Percentiles rank a stretch among this genome's conserved stretches.
Evolutionary conservation across 1,140 invertebrate genomes (phyloP).

Genomic region (Gryllus bimaculatus): DNA sequence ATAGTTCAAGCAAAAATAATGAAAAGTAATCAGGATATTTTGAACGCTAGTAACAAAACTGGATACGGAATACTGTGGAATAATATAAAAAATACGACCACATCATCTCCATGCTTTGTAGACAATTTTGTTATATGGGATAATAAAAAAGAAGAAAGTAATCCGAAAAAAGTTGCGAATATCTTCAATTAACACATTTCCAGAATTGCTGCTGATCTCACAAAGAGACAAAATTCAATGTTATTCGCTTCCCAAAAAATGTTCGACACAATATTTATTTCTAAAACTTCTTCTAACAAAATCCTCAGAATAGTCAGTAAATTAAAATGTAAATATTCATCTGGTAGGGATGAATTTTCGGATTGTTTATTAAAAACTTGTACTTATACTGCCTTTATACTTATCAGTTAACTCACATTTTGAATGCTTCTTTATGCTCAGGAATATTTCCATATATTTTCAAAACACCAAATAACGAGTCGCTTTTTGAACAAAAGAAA

Average conservation of each 20-base stretch:
- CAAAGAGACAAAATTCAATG: neutral
- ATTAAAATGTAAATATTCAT: neutral
- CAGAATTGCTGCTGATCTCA: neutral
- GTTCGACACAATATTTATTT: too few relatives aligned
- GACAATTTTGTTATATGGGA: too few relatives aligned
- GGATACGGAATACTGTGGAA: too few relatives aligned
- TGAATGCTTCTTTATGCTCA: neutral
- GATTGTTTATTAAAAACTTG: neutral
- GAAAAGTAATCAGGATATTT: too few relatives aligned
- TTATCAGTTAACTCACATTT: neutral
- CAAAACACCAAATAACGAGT: neutral
- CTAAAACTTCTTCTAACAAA: neutral
- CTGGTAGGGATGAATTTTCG: neutral
- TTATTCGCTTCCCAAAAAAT: too few relatives aligned
- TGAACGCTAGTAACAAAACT: too few relatives aligned
- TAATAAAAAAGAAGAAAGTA: too few relatives aligned
- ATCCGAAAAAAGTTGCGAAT: neutral
- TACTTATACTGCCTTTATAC: neutral
- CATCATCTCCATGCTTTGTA: too few relatives aligned
- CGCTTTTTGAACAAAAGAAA: neutral
- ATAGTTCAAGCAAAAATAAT: too few relatives aligned
- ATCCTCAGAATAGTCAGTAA: neutral
- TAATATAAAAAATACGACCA: too few relatives aligned
- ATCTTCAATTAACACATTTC: neutral
- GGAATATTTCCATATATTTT: neutral